phyloP scores from a whole-genome alignment of 2,797 vertebrate genomes.

The Aselliscus stoliczkanus region DNA sequence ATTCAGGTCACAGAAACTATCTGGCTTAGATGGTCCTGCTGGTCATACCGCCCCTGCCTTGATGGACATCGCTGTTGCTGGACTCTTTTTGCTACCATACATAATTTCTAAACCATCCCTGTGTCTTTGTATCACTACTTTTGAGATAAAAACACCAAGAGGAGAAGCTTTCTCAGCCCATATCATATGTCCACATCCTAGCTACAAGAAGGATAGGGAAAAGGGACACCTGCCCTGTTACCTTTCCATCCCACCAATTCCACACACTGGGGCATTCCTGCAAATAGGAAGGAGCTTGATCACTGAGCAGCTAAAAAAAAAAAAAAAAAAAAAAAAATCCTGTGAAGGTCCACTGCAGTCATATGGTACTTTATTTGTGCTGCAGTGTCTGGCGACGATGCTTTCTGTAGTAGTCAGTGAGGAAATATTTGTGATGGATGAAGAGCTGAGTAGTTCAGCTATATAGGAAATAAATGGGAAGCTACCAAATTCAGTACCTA shows the following conservation, averaged over 20 bases:
- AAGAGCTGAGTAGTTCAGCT: neutral
- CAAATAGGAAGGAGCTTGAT: neutral
- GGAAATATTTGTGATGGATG: neutral
- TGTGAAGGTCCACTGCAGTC: neutral
- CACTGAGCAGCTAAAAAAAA: neutral
- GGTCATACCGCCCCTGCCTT: neutral
- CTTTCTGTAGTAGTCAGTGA: neutral
- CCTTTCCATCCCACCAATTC: neutral
- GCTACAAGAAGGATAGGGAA: neutral
- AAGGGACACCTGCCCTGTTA: neutral
- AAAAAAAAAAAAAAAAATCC: neutral
- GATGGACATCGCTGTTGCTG: neutral
- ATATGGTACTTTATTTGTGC: neutral
- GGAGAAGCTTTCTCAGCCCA: neutral
- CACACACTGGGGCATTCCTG: neutral
- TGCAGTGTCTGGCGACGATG: neutral
- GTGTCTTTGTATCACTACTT: neutral
- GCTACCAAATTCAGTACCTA: neutral
- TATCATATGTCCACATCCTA: neutral
- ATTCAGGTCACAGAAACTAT: neutral
- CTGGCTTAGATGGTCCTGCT: neutral
- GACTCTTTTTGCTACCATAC: neutral
- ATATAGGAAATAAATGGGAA: neutral
- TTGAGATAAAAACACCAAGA: neutral
- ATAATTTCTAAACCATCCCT: neutral